Conservation (phyloP, 2,797 vertebrate species). For the Ctenosaura bakeri region DNA sequence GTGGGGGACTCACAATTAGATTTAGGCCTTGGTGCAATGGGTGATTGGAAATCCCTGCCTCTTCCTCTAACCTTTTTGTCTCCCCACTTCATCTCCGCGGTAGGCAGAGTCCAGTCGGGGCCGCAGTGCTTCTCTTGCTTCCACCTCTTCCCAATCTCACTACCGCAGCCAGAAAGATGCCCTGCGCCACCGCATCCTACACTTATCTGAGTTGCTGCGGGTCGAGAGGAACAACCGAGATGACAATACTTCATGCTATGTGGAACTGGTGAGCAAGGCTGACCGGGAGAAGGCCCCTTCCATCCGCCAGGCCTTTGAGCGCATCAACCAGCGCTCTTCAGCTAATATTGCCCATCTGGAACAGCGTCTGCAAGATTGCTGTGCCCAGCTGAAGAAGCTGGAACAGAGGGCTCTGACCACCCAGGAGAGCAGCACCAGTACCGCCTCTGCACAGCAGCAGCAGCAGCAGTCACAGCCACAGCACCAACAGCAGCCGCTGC, state of each 20-base stretch:
- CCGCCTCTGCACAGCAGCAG: neutral
- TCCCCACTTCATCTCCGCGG: neutral
- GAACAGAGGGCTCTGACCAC: slow-evolving; percentile 12
- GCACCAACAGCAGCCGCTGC: neutral
- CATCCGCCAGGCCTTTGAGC: slow-evolving; percentile 65
- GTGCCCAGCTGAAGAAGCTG: slow-evolving; percentile 34
- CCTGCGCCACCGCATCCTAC: slow-evolving; percentile 58
- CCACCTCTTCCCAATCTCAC: neutral
- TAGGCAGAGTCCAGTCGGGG: neutral
- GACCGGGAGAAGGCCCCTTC: slow-evolving; percentile 52
- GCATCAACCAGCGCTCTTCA: slow-evolving; percentile 66
- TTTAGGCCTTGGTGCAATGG: no score
- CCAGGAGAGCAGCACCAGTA: neutral
- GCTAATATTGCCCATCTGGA: slow-evolving; percentile 63
- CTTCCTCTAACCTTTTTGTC: neutral
- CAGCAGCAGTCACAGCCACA: neutral
- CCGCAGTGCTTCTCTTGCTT: neutral
- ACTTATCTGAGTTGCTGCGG: slow-evolving; percentile 66
- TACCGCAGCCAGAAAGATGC: slow-evolving; percentile 34
- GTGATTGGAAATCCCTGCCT: neutral
- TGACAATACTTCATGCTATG: slow-evolving; percentile 58
- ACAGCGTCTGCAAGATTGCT: slow-evolving; percentile 55
- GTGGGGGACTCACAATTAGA: no score
- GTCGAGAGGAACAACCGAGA: slow-evolving; percentile 60
- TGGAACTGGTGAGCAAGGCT: slow-evolving; percentile 66